phyloP scores from a whole-genome alignment of 1,140 invertebrate species.

The Helicoverpa armigera region DNA sequence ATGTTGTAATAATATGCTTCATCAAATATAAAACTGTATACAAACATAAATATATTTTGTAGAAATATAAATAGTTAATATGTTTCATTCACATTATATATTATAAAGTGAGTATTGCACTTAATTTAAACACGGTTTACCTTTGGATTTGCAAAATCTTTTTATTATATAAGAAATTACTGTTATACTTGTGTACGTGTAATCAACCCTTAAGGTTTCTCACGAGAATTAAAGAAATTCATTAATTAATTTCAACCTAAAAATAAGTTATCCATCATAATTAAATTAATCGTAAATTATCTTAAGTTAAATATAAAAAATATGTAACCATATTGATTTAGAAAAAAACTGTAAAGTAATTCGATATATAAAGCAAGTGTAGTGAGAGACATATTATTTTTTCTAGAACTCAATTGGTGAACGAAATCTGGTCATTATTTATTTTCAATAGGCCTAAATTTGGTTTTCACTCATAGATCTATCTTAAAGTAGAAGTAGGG shows the following conservation, averaged over 20 bases:
- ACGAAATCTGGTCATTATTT: conserved; percentile 1
- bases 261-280: neutral
- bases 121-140: conserved; percentile 8
- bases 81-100: conserved; percentile 19
- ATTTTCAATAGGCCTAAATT: conserved; percentile 45
- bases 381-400: neutral
- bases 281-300: neutral
- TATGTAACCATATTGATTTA: neutral
- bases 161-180: conserved; percentile 17
- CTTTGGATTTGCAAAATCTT: conserved; percentile 1
- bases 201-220: neutral
- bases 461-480: conserved; percentile 15
- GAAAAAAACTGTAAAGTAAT: too few relatives aligned
- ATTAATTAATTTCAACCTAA: neutral
- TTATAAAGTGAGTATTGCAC: conserved; percentile 20
- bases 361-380: neutral
- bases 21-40: conserved; percentile 2
- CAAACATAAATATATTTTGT: conserved; percentile 35
- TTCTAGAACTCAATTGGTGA: neutral
- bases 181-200: conserved; percentile 20
- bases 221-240: neutral
- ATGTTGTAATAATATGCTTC: conserved; percentile 5
- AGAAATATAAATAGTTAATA: conserved; percentile 35
- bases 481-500: conserved; percentile 4
- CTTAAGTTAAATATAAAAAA: neutral